Percentiles rank a stretch among this genome's conserved stretches.
phyloP scores from a whole-genome alignment of 2,113 vertebrate genomes.

The Okapia johnstoni region DNA sequence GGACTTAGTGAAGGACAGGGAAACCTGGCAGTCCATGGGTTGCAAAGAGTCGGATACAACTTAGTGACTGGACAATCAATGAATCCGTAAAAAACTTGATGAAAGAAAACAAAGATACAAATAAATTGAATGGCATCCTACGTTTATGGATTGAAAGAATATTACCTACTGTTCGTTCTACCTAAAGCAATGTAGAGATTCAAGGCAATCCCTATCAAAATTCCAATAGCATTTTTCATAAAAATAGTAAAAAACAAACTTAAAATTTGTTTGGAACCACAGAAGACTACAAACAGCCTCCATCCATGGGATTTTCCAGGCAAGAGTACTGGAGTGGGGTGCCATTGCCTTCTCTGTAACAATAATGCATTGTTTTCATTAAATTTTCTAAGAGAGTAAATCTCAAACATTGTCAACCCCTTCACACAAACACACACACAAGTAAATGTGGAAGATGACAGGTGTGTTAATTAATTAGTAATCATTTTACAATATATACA shows the following conservation, averaged over 20 bases:
- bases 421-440: not conserved
- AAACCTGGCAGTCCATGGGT: not conserved
- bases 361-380: not conserved
- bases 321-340: too few species aligned
- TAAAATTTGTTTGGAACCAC: not conserved
- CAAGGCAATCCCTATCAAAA: not conserved
- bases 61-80: not conserved
- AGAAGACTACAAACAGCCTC: not conserved
- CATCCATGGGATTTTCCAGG: too few species aligned
- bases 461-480: not conserved
- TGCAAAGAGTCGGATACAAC: not conserved
- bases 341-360: not conserved
- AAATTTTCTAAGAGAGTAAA: not conserved
- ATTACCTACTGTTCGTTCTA: not conserved
- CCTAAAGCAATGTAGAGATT: not conserved
- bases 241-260: not conserved
- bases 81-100: not conserved
- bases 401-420: not conserved
- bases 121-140: not conserved
- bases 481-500: not conserved
- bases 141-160: not conserved
- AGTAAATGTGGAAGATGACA: not conserved
- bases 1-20: not conserved
- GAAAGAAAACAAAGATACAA: not conserved
- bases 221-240: not conserved